Evolutionary conservation across 1,140 invertebrate genomes (phyloP), one percentile per base, ranked within the genome.

Genomic region (Gonatopus flavifemur): DNA sequence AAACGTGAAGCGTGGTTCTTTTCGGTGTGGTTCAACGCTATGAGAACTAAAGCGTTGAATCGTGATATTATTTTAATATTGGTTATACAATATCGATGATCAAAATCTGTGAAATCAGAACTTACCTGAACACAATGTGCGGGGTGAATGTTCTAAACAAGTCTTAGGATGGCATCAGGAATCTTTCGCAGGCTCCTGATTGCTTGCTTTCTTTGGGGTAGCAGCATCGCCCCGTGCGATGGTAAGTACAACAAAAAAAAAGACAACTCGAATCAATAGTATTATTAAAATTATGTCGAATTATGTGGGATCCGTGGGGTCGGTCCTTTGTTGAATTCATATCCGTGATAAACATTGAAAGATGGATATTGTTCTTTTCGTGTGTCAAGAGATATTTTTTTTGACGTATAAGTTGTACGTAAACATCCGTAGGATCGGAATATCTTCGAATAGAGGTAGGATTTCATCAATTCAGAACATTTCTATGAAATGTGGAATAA

Each of bases 81-180:
- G n/a, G n/a, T n/a, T n/a, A n/a, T n/a, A n/a, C n/a, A n/a, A n/a
- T n/a, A n/a, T n/a, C n/a, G n/a, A n/a, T n/a, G n/a, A n/a, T n/a
- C n/a, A n/a, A n/a, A n/a, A n/a, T n/a, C n/a, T n/a, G n/a, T n/a
- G n/a, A n/a, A n/a, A 13, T 4, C 6, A 25, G 13, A 40, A 40
- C 16, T 40, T 24, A 24, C 20, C 7, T 40, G 9, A 22, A 21
- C 18, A 44, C 43, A 52, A 59, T 55, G 56, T 57, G 49, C 51
- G 49, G 41, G 42, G 45, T 28, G 33, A 18, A 38, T 36, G 41
- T 44, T 38, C 55, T 22, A 36, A 21, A 6, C 44, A 42, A 39
- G 36, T 49, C 41, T 46, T 63, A 66, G 59, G 55, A 66, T 66
- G 60, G 53, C 57, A 57, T 46, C 36, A 44, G 39, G 25, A 44